A percentile compares a stretch with the other conserved stretches of the same genome.
Evolutionary conservation across 2,888 invertebrate species (phyloP).

Genomic region (Mesoligia furuncula): DNA sequence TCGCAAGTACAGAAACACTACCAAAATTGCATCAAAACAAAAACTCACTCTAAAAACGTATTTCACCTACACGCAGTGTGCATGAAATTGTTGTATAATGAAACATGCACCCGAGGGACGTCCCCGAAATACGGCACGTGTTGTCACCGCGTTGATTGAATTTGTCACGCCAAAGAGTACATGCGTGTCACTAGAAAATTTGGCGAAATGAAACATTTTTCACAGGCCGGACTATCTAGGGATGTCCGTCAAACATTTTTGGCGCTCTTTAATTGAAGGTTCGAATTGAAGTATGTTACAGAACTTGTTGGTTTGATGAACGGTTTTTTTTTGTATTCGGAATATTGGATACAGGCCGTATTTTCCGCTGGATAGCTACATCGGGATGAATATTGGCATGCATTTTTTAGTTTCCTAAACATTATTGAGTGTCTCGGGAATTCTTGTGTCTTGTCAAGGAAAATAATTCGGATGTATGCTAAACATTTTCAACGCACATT

Average conservation of each 20-base stretch:
- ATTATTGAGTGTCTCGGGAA: not conserved
- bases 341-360: not conserved
- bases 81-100: conserved; percentile 69
- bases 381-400: not conserved
- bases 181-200: conserved; percentile 63
- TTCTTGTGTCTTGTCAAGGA: not conserved
- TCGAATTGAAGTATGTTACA: conserved; percentile 41
- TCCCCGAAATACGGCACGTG: conserved; percentile 61
- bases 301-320: conserved; percentile 14
- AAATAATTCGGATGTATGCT: too few relatives aligned
- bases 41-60: conserved; percentile 43
- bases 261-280: conserved; percentile 35
- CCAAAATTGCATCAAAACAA: conserved; percentile 47
- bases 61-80: conserved; percentile 57
- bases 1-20: conserved; percentile 7
- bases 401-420: not conserved
- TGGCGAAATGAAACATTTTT: conserved; percentile 61
- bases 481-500: not conserved
- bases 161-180: conserved; percentile 65
- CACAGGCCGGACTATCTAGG: conserved; percentile 29
- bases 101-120: conserved; percentile 57
- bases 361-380: not conserved
- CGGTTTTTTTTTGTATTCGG: not conserved
- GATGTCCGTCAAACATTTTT: conserved; percentile 37
- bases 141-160: conserved; percentile 71